Percentiles rank a stretch among this genome's conserved stretches.
These are phyloP conservation scores for Megaustenia siamemsis DNA, from an alignment of 2,888 invertebrate species.

Conservation along the genomic window DNA sequence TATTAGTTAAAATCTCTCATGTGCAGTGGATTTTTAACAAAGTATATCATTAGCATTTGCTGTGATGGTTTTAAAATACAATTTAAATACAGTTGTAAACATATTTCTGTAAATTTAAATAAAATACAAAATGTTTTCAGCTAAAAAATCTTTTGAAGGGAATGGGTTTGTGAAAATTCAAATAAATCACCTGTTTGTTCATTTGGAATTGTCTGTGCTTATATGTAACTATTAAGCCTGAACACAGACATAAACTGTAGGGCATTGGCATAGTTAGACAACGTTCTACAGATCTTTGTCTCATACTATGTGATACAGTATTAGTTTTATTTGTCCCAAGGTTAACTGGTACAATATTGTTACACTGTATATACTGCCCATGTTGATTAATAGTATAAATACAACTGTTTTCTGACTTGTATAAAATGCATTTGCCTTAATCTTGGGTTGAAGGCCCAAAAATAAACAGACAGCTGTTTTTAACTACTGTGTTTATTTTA, in stretches of 20 bases:
- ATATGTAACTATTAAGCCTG: background rate
- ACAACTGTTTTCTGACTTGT: background rate
- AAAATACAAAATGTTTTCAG: background rate
- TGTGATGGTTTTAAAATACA: background rate
- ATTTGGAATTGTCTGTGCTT: background rate
- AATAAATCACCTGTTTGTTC: background rate
- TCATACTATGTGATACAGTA: background rate
- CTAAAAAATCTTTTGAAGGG: background rate
- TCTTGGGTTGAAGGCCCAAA: background rate
- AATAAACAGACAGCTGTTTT: background rate
- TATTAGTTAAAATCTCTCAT: background rate
- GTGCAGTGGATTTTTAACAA: background rate
- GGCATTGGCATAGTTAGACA: background rate
- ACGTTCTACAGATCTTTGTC: background rate
- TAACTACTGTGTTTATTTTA: background rate
- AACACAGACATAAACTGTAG: too few species aligned
- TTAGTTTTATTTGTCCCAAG: background rate
- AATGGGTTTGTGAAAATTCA: background rate
- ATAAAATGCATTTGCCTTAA: background rate
- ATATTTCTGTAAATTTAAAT: background rate
- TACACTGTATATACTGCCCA: background rate
- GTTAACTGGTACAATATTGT: background rate
- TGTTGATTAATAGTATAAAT: constrained; percentile 14
- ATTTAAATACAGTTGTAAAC: background rate
- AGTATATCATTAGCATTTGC: background rate